Evolutionary conservation across 2,113 vertebrate genomes (phyloP), one percentile per base, ranked within the genome.

Genomic region (Dissostichus mawsoni): DNA sequence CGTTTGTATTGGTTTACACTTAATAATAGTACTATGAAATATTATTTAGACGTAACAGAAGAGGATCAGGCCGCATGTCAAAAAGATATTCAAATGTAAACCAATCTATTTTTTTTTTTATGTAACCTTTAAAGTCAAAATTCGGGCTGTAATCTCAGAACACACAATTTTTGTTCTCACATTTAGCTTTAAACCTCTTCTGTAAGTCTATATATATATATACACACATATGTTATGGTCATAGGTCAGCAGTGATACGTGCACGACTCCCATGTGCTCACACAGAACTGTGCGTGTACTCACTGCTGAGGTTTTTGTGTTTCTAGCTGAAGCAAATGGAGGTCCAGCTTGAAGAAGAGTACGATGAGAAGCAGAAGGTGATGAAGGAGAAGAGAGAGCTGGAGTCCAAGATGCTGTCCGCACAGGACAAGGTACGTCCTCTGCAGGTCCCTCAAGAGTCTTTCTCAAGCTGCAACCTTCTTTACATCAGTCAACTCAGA

Each of bases 321-420:
- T 77, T 80, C 0, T 62, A 99, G 98, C 90, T 99, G 87, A 98
- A 98, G 82, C 98, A 99, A 91, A 97, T 99, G 95, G 98, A 99
- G 77, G 94, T 97, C 52, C 98, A 99, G 93, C 95, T 99, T 16
- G 98, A 99, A 82, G 98, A 99, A 69, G 97, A 98, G 68, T 98
- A 99, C 0, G 97, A 98, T 66, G 97, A 99, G 56, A 99, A 98
- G 87, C 98, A 99, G 94, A 99, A 99, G 94, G 97, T 98, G 50
- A 94, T 99, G 53, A 95, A 96, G 33, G 98, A 99, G 88, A 98
- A 96, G 87, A 94, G 97, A 71, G 98, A 99, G 36, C 91, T 99
- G 91, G 98, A 99, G 89, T 93, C 93, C 68, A 98, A 97, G 84
- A 94, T 99, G 41, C 82, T 96, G 2, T 87, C 94, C 0, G 95